Evolutionary conservation across 2,113 vertebrate species (phyloP), one percentile per base, ranked within the genome.

Genomic region (Dissostichus mawsoni): DNA sequence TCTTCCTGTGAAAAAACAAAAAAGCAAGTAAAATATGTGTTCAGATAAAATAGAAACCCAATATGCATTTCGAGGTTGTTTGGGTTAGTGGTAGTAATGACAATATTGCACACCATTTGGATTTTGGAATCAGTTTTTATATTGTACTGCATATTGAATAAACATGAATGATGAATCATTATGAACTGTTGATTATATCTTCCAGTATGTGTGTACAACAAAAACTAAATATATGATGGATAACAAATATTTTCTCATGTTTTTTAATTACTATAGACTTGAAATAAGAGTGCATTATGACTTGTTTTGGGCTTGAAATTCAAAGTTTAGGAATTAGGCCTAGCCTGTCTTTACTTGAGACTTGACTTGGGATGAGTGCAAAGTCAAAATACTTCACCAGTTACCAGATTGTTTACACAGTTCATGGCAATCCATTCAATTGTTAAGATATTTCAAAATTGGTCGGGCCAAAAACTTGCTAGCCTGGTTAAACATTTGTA

Each of bases 1-100:
- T 99, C 98, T 92, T 99, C 98, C 98, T 99, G 90, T 67, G 88
- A 90, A 94, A 11, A 92, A 33, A 93, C 29, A 29, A 93, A 33
- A 59, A 55, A 85, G 20, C 41, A 81, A 68, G 23, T 25, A 8
- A 69, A 70, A 18, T 20, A 57, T 25, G 29, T 74, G 23, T 41
- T 36, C 51, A 9, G 6, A 50, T 12, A 20, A 18, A 50, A n/a
- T n/a, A 56, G 5, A 29, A 52, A 20, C 7, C 11, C 5, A 45
- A 33, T 18, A 23, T 23, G 17, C 23, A 64, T 41, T 51, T 10
- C 16, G 18, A 13, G 16, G 10, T 18, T 66, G 29, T 25, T 41
- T 66, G 14, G 18, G 67, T 52, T 25, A 45, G 16, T 1, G 3
- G n/a, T 45, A 18, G 3, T 29, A 41, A 51, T 41, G 55, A 29